These are phyloP conservation scores for Enteromius fasciolatus DNA, from an alignment of 2,797 vertebrate species.

Conservation along the genomic window DNA sequence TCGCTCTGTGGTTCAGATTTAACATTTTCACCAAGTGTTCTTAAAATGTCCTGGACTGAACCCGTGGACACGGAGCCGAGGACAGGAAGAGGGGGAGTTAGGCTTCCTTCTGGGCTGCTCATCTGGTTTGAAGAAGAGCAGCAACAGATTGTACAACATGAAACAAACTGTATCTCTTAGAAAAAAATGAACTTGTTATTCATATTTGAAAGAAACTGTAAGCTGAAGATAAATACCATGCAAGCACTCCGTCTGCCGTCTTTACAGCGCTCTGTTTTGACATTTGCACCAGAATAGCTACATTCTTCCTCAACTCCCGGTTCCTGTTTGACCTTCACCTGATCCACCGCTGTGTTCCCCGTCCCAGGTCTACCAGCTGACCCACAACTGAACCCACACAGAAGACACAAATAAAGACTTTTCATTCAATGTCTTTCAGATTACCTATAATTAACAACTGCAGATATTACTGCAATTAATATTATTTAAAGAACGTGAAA, in stretches of 20 bases:
- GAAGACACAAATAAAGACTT: background rate
- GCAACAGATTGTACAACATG: background rate
- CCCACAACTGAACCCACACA: slow-evolving; percentile 83
- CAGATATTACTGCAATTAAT: background rate
- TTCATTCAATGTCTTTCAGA: background rate
- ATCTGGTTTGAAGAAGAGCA: slow-evolving; percentile 76
- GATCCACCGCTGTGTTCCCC: slow-evolving; percentile 80
- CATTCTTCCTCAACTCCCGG: slow-evolving; percentile 91
- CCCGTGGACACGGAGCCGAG: slow-evolving; percentile 76
- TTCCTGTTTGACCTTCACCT: slow-evolving; percentile 93
- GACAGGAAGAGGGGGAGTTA: slow-evolving; percentile 85
- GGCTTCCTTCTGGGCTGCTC: slow-evolving; percentile 92
- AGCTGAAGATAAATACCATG: slow-evolving; percentile 81
- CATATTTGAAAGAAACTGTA: background rate
- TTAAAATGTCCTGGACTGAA: slow-evolving; percentile 83
- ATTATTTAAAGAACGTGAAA: background rate
- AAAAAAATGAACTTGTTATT: background rate
- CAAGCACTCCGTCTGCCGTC: slow-evolving; percentile 93
- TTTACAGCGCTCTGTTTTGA: slow-evolving; percentile 88
- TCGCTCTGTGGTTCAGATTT: slow-evolving; percentile 86
- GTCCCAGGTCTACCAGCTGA: slow-evolving; percentile 86
- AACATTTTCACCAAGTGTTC: slow-evolving; percentile 84
- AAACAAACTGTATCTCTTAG: background rate
- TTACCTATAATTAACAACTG: background rate
- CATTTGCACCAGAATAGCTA: slow-evolving; percentile 82